Percentiles rank a stretch among this genome's conserved stretches.
Evolutionary conservation across 2,888 invertebrate genomes (phyloP).

Genomic region (Tetramorium bicarinatum): DNA sequence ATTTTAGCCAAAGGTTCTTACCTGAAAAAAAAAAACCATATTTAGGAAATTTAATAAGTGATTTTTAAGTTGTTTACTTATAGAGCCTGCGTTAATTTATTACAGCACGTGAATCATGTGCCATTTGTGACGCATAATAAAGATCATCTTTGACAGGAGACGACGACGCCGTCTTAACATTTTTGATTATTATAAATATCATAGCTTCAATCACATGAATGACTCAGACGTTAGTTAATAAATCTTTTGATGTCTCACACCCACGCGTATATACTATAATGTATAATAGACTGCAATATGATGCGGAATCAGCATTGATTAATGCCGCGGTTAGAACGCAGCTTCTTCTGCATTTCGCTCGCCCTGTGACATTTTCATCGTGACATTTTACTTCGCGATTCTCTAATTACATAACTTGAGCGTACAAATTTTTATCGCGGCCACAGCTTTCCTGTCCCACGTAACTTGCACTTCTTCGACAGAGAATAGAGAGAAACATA

Average conservation of each 20-base stretch:
- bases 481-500: constrained; percentile 9
- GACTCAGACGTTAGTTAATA: constrained; percentile 14
- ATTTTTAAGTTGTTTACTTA: background rate
- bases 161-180: background rate
- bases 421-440: constrained; percentile 36
- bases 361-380: constrained; percentile 53
- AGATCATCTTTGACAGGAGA: background rate
- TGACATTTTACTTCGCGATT: constrained; percentile 50
- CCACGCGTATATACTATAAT: background rate
- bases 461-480: background rate
- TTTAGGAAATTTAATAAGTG: background rate
- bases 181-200: background rate
- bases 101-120: background rate
- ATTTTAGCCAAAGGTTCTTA: background rate
- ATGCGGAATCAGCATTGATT: constrained; percentile 33
- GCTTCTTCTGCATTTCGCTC: constrained; percentile 30
- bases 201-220: background rate
- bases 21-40: constrained; percentile 12
- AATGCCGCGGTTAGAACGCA: constrained; percentile 11
- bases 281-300: constrained; percentile 19
- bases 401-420: constrained; percentile 51
- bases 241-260: background rate
- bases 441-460: constrained; percentile 1
- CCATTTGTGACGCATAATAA: background rate
- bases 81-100: background rate